Evolutionary conservation across 2,888 invertebrate species (phyloP), one percentile per base, ranked within the genome.

Genomic region (Galeopsomyia nigrocyanea): DNA sequence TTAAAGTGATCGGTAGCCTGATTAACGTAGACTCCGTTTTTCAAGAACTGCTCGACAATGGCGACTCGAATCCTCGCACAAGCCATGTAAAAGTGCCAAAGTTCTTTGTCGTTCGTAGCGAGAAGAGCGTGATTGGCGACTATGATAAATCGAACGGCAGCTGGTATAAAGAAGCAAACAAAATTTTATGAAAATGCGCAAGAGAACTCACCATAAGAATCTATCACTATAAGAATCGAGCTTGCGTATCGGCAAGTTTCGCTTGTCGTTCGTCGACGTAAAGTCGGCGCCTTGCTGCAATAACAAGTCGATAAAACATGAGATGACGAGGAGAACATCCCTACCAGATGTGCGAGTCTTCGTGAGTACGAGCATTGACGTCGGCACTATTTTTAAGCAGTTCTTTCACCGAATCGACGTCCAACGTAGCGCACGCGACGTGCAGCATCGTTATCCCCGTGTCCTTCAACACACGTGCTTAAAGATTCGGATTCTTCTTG

Each of bases 1-100:
- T 5, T 3, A 57, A 67, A 67, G 17, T 26, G 19, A 50, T 67
- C 58, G 14, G 17, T 67, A 3, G 67, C 31, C 0, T 0, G 9
- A 26, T 67, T 58, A 3, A 58, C 16, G 19, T 58, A 19, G 6
- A 26, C 50, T 0, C 67, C 67, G 6, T 17, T 0, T 31, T 39
- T 49, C 17, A 67, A 26, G 50, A 50, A 67, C 14, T 58, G 19
- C 14, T 67, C 19, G 1, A 58, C 39, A 17, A 57, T 22, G 31
- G n/a, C 17, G 2, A 9, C 2, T 1, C 31, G n/a, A 17, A 13
- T n/a, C 14, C 22, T 26, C 7, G 17, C 16, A n/a, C 2, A 57
- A 26, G 39, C 26, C 17, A 10, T n/a, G 57, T 10, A 31, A 57
- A 17, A 26, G n/a, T n/a, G 3, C 21, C 9, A 57, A 3, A 39